Base-by-base conservation (phyloP, 2,113 vertebrate species). In the Paramisgurnus dabryanus region DNA sequence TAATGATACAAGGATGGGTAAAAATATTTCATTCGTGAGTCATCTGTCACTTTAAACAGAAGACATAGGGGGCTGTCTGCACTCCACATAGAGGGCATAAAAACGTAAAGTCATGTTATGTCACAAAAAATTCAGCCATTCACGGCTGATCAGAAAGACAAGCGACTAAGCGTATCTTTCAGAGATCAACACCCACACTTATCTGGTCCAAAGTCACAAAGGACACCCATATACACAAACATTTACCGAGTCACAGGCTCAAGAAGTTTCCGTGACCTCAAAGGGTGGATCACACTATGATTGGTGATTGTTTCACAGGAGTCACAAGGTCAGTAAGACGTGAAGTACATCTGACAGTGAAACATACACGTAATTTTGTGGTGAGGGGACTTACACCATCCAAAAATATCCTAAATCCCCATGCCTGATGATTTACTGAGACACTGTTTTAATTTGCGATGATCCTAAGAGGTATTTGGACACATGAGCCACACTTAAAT, bases 221-320 rank as follows among this genome's bases (percentile, higher is more conserved):
- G 73, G 43, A 76, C 43, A 76, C 58, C 73, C 58, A 64, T 15
- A 76, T 50, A 74, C 27, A 76, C 73, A 76, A 50, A 76, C 73
- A 76, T 43, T 43, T 64, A 64, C 40, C 18, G 22, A 34, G 73
- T 75, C 73, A 75, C 18, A 11, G 55, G 57, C 41, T 61, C 11
- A 39, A 74, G 10, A 74, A 64, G 43, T 75, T 75, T 75, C 73
- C 73, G 41, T 75, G 58, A 75, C 41, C 43, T 75, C 73, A 64
- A 45, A 73, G 53, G 53, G 70, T 49, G 72, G 18, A 75, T 75
- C 57, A 49, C 70, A 50, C 49, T 15, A 55, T 47, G 43, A 75
- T 17, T 74, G 57, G 71, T 47, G 57, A 74, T 63, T 64, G 40
- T 64, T 41, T 64, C 40, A 74, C 49, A 27, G 2, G 61, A 61